These are phyloP conservation scores for Sebastes cheni DNA, from an alignment of 2,797 vertebrate species.

Conservation along the genomic window DNA sequence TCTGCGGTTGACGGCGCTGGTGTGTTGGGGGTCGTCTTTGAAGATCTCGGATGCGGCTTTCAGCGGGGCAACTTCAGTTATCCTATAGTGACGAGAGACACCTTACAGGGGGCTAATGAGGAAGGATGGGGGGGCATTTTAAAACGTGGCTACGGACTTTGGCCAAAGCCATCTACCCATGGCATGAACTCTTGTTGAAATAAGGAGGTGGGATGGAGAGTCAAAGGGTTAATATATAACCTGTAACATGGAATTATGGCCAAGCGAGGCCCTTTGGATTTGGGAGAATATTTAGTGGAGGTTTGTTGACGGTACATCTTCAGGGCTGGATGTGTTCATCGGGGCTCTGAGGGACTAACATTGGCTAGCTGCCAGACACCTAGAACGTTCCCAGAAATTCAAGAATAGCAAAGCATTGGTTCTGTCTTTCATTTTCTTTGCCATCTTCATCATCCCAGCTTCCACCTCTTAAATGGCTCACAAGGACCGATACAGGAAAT, in stretches of 20 bases:
- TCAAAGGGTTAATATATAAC: background rate
- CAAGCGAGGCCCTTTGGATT: background rate
- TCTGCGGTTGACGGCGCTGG: slow-evolving; percentile 43
- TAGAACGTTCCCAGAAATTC: slow-evolving; percentile 40
- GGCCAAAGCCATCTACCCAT: background rate
- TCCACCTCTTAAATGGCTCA: background rate
- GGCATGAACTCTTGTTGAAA: background rate
- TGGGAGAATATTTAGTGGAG: background rate
- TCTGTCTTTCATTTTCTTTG: background rate
- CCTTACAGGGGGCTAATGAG: slow-evolving; percentile 1
- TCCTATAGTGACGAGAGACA: slow-evolving; percentile 17
- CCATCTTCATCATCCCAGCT: slow-evolving; percentile 1
- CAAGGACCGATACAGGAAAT: background rate
- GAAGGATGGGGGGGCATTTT: background rate
- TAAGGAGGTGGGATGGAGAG: background rate
- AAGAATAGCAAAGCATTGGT: background rate
- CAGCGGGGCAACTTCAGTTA: slow-evolving; percentile 23
- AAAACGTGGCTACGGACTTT: background rate
- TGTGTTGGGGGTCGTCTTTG: slow-evolving; percentile 23
- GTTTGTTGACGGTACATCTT: background rate
- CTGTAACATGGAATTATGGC: background rate
- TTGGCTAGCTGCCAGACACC: slow-evolving; percentile 76
- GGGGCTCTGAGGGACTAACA: slow-evolving; percentile 10
- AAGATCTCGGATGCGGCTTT: slow-evolving; percentile 22
- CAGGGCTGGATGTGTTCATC: background rate